Evolutionary conservation across 2,888 invertebrate genomes (phyloP), one percentile per base, ranked within the genome.

Genomic region (Allygus modestus): DNA sequence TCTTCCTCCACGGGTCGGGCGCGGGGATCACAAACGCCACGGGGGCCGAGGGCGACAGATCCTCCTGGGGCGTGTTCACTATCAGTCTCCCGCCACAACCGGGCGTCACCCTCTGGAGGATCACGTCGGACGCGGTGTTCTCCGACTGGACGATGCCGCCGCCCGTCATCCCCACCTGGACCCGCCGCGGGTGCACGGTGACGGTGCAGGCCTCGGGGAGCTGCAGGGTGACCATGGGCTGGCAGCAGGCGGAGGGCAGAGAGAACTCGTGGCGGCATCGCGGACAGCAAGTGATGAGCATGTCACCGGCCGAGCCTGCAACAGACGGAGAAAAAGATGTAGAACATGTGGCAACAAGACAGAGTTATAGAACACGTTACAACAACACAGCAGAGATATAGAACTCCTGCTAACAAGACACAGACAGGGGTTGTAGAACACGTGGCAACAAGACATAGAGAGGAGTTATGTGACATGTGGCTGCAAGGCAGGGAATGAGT

Each of bases 211-310:
- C 71, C 89, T 89, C 82, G 88, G 87, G 87, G 90, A 90, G 71
- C 41, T 77, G 71, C 84, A 82, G 71, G 88, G 87, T 86, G 89
- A 83, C 43, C 46, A 65, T 31, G 26, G 85, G 75, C 20, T 43
- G 51, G 37, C 65, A 41, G 41, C 31, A 81, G 28, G 69, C 77
- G 58, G 61, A 26, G 73, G 84, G 11, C 46, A 58, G 69, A 12
- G 90, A 90, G 89, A 93, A 93, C 87, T 94, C 93, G 92, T 94
- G 94, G 90, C 93, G 92, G 92, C 95, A 95, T 91, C 94, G 94
- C 86, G 95, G 95, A 90, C 95, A 95, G 91, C 91, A 91, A 90
- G 92, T 93, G 92, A 91, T 85, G 92, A 91, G 85, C 88, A 87
- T 88, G 85, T 86, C 87, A 69, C 23, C 46, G 0, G 58, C 7